Evolutionary conservation across 2,888 invertebrate genomes (phyloP).

Genomic region (Nasonovia ribisnigri): DNA sequence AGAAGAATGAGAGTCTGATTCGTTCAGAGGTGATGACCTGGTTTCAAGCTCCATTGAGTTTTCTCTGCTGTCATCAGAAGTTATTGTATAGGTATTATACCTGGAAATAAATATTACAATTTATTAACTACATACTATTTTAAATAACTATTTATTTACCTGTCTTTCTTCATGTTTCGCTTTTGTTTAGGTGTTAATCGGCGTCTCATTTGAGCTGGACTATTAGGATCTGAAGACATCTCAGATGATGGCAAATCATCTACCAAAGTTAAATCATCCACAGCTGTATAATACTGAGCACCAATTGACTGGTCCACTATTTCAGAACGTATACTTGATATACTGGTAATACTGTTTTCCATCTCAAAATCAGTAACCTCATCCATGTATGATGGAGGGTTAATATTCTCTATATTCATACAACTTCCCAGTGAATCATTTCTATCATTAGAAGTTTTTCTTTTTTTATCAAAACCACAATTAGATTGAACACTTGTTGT

Average conservation of each 20-base stretch:
- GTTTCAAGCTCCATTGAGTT: slow-evolving; percentile 79
- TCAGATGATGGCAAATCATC: slow-evolving; percentile 69
- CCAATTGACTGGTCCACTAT: slow-evolving; percentile 71
- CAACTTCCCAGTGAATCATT: slow-evolving; percentile 63
- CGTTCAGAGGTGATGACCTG: slow-evolving; percentile 70
- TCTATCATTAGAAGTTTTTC: slow-evolving; percentile 64
- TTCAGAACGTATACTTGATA: slow-evolving; percentile 87
- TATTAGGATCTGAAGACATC: slow-evolving; percentile 69
- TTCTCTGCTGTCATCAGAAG: slow-evolving; percentile 72
- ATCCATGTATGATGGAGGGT: slow-evolving; percentile 87
- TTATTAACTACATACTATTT: not conserved
- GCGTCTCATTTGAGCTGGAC: slow-evolving; percentile 81
- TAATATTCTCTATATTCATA: slow-evolving; percentile 82
- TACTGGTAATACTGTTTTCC: slow-evolving; percentile 86
- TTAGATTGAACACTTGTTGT: slow-evolving; percentile 66
- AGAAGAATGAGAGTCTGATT: slow-evolving; percentile 66
- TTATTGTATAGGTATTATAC: slow-evolving; percentile 82
- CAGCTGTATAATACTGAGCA: slow-evolving; percentile 65
- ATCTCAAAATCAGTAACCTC: slow-evolving; percentile 75
- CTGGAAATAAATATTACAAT: slow-evolving; percentile 65
- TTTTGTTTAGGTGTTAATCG: slow-evolving; percentile 84
- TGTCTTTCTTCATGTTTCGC: slow-evolving; percentile 80
- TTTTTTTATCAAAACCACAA: slow-evolving; percentile 65
- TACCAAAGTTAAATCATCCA: slow-evolving; percentile 70
- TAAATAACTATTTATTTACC: slow-evolving; percentile 72